Evolutionary conservation across 1,140 invertebrate genomes (phyloP).

Genomic region (Drosophila neocordata): DNA sequence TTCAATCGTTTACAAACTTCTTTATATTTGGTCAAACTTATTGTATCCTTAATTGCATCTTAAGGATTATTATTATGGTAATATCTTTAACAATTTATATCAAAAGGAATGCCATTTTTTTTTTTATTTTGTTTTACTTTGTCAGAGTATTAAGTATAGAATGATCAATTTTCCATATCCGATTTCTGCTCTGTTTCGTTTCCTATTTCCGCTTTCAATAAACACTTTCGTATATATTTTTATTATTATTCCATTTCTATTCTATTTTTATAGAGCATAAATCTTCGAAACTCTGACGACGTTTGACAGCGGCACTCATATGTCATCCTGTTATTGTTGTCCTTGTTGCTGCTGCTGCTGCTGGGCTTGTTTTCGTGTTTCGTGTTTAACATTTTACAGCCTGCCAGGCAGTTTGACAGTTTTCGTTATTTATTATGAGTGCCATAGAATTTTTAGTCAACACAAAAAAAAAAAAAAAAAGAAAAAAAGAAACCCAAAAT

Average conservation of each 20-base stretch:
- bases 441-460: conserved; percentile 4
- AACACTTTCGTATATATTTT: neutral
- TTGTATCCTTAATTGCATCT: no score
- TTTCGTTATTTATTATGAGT: conserved; percentile 48
- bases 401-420: conserved; percentile 52
- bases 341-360: neutral
- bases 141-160: neutral
- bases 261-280: conserved; percentile 36
- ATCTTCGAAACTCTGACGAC: conserved; percentile 47
- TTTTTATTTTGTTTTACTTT: neutral
- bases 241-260: conserved; percentile 8
- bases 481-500: neutral
- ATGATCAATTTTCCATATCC: conserved; percentile 3
- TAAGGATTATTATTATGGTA: no score
- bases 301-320: conserved; percentile 57
- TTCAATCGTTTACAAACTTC: no score
- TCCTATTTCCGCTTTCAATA: conserved; percentile 5
- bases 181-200: conserved; percentile 1
- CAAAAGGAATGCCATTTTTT: no score
- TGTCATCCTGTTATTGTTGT: conserved; percentile 33
- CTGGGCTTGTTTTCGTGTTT: conserved; percentile 42
- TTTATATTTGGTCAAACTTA: no score
- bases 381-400: conserved; percentile 56
- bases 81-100: no score
- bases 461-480: neutral